Conservation (phyloP, 2,113 vertebrate genomes). For the Microtus richardsoni region DNA sequence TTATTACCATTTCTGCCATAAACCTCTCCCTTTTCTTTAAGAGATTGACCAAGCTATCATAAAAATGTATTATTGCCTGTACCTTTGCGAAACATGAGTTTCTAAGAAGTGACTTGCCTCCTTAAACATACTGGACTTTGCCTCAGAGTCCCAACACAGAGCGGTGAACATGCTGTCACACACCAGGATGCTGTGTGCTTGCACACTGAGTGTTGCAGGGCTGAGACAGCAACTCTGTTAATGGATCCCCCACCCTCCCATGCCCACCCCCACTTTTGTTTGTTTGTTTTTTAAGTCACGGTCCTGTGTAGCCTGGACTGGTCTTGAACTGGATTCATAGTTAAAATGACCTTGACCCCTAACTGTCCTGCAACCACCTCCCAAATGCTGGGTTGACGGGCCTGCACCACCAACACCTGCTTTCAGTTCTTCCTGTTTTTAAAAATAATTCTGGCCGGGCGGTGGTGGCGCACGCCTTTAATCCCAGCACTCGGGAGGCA, state of each 20-base stretch:
- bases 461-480: no score
- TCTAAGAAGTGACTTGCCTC: slow-evolving; percentile 57
- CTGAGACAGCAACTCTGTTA: neutral
- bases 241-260: neutral
- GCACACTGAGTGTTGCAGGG: neutral
- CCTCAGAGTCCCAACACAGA: neutral
- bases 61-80: slow-evolving; percentile 71
- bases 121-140: neutral
- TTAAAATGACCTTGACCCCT: neutral
- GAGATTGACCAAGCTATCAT: slow-evolving; percentile 74
- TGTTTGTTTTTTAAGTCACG: neutral
- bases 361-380: neutral
- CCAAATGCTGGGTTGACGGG: neutral
- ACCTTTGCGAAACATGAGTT: slow-evolving; percentile 59
- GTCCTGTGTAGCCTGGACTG: neutral
- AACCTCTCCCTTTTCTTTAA: slow-evolving; percentile 82
- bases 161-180: no score
- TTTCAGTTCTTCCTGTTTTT: neutral
- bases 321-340: neutral
- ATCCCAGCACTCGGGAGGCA: no score
- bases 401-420: no score
- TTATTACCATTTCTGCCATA: slow-evolving; percentile 80
- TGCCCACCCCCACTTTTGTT: neutral
- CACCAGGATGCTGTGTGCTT: neutral
- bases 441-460: neutral